phyloP scores from a whole-genome alignment of 2,888 invertebrate genomes.

The Chrysodeixis includens region DNA sequence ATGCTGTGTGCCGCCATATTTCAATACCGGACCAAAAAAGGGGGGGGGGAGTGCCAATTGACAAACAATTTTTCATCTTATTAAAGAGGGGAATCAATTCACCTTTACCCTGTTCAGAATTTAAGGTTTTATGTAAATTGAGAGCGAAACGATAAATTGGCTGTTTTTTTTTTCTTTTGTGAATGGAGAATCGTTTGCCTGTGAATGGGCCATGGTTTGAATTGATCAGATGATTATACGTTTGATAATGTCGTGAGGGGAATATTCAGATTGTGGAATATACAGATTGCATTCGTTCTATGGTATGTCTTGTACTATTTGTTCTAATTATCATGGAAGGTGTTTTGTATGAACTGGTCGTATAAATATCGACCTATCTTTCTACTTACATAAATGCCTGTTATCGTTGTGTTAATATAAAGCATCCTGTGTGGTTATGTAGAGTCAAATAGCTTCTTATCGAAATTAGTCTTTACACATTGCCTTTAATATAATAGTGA shows the following conservation, averaged over 20 bases:
- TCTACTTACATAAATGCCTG: too few species aligned
- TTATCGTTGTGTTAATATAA: too few species aligned
- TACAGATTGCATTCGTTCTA: too few species aligned
- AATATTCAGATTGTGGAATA: too few species aligned
- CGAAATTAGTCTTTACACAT: too few species aligned
- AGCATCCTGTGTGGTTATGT: too few species aligned
- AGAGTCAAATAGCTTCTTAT: too few species aligned
- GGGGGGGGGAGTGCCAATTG: slow-evolving; percentile 49
- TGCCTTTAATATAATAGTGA: too few species aligned
- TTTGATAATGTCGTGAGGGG: slow-evolving; percentile 22
- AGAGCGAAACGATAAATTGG: slow-evolving; percentile 70
- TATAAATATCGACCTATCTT: too few species aligned
- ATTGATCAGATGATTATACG: slow-evolving; percentile 46
- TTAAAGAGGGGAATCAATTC: slow-evolving; percentile 72
- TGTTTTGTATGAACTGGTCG: too few species aligned
- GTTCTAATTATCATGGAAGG: too few species aligned
- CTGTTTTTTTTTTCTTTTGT: slow-evolving; percentile 49
- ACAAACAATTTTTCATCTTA: slow-evolving; percentile 76
- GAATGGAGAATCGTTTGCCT: slow-evolving; percentile 47
- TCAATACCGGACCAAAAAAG: slow-evolving; percentile 63
- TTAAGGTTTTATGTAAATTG: slow-evolving; percentile 75
- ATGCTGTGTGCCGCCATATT: slow-evolving; percentile 63
- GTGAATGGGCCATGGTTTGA: slow-evolving; percentile 32
- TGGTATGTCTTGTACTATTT: too few species aligned
- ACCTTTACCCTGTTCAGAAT: slow-evolving; percentile 54